These are phyloP conservation scores for Salminus brasiliensis DNA, from an alignment of 2,113 vertebrate genomes.

Conservation along the genomic window DNA sequence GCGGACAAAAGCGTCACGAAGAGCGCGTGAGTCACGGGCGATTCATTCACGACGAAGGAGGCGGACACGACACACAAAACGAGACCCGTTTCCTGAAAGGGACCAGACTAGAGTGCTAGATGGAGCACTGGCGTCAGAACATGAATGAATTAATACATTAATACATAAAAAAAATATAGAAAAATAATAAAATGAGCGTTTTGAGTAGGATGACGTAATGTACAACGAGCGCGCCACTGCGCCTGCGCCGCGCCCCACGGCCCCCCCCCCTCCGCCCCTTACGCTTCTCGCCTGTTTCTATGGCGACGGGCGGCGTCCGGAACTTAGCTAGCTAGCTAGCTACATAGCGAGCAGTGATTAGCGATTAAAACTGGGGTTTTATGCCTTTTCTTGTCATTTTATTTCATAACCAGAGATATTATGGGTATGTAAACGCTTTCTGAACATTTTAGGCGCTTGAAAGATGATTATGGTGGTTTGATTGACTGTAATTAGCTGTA, in stretches of 20 bases:
- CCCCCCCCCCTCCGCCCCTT: no score
- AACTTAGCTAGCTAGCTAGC: neutral
- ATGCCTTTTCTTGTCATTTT: neutral
- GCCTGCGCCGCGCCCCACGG: no score
- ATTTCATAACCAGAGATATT: neutral
- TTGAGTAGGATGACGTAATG: neutral
- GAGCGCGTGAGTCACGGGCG: slow-evolving; percentile 62
- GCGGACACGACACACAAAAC: slow-evolving; percentile 52
- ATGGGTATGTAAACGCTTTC: slow-evolving; percentile 63
- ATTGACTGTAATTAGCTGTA: no score
- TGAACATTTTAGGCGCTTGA: neutral
- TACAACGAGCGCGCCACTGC: neutral
- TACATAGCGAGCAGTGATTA: neutral
- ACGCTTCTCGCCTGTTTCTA: slow-evolving; percentile 19
- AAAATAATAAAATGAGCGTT: no score
- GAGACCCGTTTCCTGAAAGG: neutral
- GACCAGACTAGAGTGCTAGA: no score
- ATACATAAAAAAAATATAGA: no score
- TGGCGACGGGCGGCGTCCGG: slow-evolving; percentile 51
- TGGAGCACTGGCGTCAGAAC: no score
- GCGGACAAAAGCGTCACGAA: slow-evolving; percentile 45
- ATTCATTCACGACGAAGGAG: slow-evolving; percentile 56
- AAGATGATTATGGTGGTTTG: no score
- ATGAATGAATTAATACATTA: no score
- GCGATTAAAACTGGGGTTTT: neutral